These are phyloP conservation scores for Ictalurus punctatus DNA, from an alignment of 2,113 vertebrate genomes.

Conservation along the genomic window DNA sequence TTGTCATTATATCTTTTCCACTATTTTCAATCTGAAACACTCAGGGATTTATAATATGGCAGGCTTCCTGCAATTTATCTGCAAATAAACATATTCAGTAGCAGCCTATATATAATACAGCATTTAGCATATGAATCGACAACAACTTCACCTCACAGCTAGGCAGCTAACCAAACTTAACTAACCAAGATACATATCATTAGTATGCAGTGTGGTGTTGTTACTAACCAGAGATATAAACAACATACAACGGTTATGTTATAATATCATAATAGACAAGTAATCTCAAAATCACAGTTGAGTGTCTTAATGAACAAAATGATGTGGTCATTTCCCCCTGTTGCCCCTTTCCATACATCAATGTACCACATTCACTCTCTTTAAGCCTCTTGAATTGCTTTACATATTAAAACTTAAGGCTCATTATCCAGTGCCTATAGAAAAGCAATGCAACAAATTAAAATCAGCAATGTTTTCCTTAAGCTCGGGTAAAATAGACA, in stretches of 20 bases:
- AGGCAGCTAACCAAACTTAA: not conserved
- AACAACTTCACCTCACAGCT: not conserved
- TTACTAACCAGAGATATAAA: not conserved
- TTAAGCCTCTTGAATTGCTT: not conserved
- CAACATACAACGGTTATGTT: not conserved
- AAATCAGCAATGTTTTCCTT: not conserved
- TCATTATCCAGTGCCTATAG: not conserved
- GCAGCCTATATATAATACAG: not conserved
- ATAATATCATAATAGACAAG: not conserved
- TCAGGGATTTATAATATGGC: not conserved
- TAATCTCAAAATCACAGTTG: not conserved
- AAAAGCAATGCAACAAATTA: not conserved
- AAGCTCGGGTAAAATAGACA: not conserved
- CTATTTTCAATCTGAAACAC: not conserved
- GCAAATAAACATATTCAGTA: not conserved
- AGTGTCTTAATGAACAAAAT: not conserved
- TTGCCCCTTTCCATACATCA: not conserved
- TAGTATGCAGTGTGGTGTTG: not conserved
- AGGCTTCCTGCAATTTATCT: not conserved
- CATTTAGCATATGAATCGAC: not conserved
- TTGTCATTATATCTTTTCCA: not conserved
- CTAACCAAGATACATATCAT: not conserved
- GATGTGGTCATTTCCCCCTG: not conserved
- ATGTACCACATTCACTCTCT: not conserved
- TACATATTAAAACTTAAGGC: not conserved